Conservation (phyloP, 2,888 invertebrate genomes). For the Cerceris rybyensis region DNA sequence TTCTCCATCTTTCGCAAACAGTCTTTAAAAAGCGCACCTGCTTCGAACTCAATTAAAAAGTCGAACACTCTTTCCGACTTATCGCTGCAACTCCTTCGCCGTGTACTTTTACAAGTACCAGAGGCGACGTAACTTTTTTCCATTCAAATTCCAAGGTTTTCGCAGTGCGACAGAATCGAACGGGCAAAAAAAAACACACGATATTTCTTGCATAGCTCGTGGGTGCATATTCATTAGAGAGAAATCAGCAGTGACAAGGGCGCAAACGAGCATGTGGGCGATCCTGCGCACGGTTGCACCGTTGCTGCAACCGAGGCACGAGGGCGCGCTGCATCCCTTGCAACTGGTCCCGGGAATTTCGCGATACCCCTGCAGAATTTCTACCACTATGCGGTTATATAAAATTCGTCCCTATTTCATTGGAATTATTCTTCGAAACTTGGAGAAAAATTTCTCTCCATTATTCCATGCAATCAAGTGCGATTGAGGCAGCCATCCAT, state of each 20-base stretch:
- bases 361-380: conserved; percentile 19
- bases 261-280: conserved; percentile 19
- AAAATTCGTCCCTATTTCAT: not conserved
- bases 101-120: too few relatives aligned
- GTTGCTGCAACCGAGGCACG: conserved; percentile 42
- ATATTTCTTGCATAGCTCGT: not conserved
- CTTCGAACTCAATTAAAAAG: too few relatives aligned
- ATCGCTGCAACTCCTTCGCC: too few relatives aligned
- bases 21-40: too few relatives aligned
- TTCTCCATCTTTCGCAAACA: too few relatives aligned
- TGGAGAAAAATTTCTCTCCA: too few relatives aligned
- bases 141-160: not conserved
- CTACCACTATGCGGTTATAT: not conserved
- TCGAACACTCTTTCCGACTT: too few relatives aligned
- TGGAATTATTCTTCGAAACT: not conserved
- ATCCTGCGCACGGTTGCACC: conserved; percentile 33
- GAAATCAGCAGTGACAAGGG: conserved; percentile 27
- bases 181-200: not conserved
- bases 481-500: too few relatives aligned
- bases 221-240: conserved; percentile 4
- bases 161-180: not conserved
- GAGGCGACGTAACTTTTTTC: too few relatives aligned
- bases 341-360: conserved; percentile 59
- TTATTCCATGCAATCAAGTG: too few relatives aligned
- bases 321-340: conserved; percentile 46